These are phyloP conservation scores for Protosalanx chinensis DNA, from an alignment of 2,797 vertebrate species.

Conservation along the genomic window DNA sequence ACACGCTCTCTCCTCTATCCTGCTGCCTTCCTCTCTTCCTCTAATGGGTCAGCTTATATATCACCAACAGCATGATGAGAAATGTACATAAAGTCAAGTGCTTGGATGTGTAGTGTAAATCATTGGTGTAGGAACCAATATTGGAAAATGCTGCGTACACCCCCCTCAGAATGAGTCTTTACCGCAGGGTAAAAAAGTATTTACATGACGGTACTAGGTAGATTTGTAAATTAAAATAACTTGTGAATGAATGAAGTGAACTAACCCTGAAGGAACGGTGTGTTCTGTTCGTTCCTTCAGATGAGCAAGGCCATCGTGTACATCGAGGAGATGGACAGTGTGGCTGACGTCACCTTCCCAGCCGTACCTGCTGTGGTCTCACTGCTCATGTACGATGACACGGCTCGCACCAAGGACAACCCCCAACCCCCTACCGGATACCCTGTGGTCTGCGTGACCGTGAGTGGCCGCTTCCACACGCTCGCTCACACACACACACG, in stretches of 20 bases:
- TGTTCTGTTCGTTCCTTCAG: slow-evolving; percentile 44
- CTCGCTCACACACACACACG: background rate
- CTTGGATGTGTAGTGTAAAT: too few relatives aligned
- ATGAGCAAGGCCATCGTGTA: slow-evolving; percentile 86
- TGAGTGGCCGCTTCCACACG: slow-evolving; percentile 43
- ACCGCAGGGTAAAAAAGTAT: too few relatives aligned
- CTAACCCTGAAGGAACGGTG: background rate
- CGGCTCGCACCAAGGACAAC: slow-evolving; percentile 69
- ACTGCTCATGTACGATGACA: slow-evolving; percentile 80
- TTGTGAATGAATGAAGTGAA: background rate
- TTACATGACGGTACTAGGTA: background rate
- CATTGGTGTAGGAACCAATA: too few relatives aligned
- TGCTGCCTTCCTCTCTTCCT: slow-evolving; percentile 10
- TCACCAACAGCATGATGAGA: too few relatives aligned
- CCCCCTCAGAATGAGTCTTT: too few relatives aligned
- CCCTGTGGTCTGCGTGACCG: slow-evolving; percentile 82
- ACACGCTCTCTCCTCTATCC: slow-evolving; percentile 24
- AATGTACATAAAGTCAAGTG: too few relatives aligned
- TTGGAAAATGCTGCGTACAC: too few relatives aligned
- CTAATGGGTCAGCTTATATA: background rate
- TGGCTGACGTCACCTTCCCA: slow-evolving; percentile 84
- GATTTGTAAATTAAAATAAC: background rate
- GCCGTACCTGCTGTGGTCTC: slow-evolving; percentile 82
- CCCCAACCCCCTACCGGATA: slow-evolving; percentile 78
- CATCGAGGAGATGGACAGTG: slow-evolving; percentile 87